Base-by-base conservation (phyloP, 1,140 invertebrate species). In the Drosophila lacertosa region DNA sequence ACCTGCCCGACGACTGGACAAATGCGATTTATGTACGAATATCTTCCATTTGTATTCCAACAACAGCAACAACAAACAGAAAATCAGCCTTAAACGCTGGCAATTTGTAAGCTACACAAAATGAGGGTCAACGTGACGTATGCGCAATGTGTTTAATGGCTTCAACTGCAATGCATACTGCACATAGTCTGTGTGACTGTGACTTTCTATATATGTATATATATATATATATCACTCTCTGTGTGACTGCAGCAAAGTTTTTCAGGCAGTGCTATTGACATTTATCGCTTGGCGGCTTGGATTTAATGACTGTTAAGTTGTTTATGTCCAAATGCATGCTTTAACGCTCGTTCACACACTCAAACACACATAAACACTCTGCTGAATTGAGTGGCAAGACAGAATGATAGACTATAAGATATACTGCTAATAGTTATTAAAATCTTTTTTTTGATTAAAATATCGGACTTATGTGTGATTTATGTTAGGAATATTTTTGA, bases 61-160 rank as follows among this genome's bases (percentile, higher is more conserved):
- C 45, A 75, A 48, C 82, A 74, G 44, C 66, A n/a, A n/a, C n/a
- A n/a, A n/a, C n/a, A n/a, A n/a, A n/a, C n/a, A n/a, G n/a, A n/a
- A n/a, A n/a, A n/a, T n/a, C n/a, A 53, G 65, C 53, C 20, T 6
- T 40, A 80, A 83, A 55, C 72, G 71, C 67, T 42, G 37, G 44
- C 77, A 84, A 84, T 84, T 84, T 84, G 81, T 79, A 48, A 13
- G 33, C 18, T 42, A 18, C 42, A 42, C 59, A 16, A 33, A 24
- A 55, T 54, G 40, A 44, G 50, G 57, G 47, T 42, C 26, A 70
- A 65, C 66, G 50, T 58, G 71, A 51, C 65, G 57, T 83, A 72
- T 55, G 64, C 35, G 82, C 66, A 68, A 74, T 88, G 74, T 74
- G 70, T 75, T 82, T 74, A 86, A 82, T 81, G 64, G 74, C 53